A percentile compares a stretch with the other conserved stretches of the same genome.
Evolutionary conservation across 2,888 invertebrate species (phyloP).

Genomic region (Caenorhabditis sp.): DNA sequence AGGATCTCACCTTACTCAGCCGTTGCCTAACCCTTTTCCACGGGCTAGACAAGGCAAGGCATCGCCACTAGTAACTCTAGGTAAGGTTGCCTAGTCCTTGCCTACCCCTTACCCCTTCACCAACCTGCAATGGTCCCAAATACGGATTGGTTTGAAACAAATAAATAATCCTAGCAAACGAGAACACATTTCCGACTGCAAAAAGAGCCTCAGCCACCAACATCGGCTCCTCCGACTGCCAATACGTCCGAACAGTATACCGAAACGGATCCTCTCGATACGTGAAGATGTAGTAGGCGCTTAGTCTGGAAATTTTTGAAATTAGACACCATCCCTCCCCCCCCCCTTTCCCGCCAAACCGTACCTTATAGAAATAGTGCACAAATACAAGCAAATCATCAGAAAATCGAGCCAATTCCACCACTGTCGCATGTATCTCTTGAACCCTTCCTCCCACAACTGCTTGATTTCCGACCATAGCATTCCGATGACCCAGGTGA

Average conservation of each 20-base stretch:
- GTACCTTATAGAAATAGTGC: conserved; percentile 85
- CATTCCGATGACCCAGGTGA: conserved; percentile 86
- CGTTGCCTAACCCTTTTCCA: too few relatives aligned
- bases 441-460: conserved; percentile 86
- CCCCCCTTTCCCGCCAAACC: not conserved
- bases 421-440: conserved; percentile 86
- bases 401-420: conserved; percentile 87
- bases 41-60: too few relatives aligned
- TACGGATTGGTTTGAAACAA: conserved; percentile 86
- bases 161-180: conserved; percentile 86
- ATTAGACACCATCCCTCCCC: too few relatives aligned
- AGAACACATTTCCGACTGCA: conserved; percentile 86
- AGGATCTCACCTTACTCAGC: too few relatives aligned
- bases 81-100: too few relatives aligned
- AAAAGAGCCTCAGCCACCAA: conserved; percentile 85
- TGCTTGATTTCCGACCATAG: conserved; percentile 86
- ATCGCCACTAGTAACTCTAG: too few relatives aligned
- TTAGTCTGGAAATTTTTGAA: conserved; percentile 67
- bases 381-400: conserved; percentile 86
- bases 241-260: conserved; percentile 83
- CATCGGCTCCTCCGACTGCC: conserved; percentile 86
- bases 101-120: too few relatives aligned
- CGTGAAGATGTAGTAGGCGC: conserved; percentile 72
- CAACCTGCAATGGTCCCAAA: conserved; percentile 86
- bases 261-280: conserved; percentile 69